phyloP scores from a whole-genome alignment of 2,113 vertebrate species.

The Myxocyprinus asiaticus region DNA sequence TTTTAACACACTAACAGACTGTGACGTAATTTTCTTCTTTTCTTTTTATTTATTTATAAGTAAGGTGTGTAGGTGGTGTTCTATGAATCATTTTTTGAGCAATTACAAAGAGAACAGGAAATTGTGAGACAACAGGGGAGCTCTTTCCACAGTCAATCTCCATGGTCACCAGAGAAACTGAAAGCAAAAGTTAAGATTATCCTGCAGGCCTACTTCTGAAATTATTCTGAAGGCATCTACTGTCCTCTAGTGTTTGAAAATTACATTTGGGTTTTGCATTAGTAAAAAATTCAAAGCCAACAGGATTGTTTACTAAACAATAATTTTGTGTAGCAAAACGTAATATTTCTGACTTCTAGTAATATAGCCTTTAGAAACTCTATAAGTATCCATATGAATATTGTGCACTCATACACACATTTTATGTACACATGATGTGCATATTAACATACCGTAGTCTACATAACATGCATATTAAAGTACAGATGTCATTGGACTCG shows the following conservation, averaged over 20 bases:
- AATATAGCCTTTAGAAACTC: too few species aligned
- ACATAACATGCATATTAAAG: too few species aligned
- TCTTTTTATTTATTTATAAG: background rate
- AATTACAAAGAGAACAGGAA: background rate
- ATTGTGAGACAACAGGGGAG: conserved; percentile 2
- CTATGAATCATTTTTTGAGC: background rate
- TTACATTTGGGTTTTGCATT: background rate
- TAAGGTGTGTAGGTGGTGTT: conserved; percentile 9
- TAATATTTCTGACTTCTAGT: too few species aligned
- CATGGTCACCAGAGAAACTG: background rate
- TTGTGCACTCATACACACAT: too few species aligned
- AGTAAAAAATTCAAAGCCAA: background rate
- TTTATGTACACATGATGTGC: too few species aligned
- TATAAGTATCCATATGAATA: too few species aligned
- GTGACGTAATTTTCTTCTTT: conserved; percentile 6
- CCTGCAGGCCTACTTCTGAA: background rate
- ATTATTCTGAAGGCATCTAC: background rate
- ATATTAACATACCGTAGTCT: too few species aligned
- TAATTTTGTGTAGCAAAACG: too few species aligned
- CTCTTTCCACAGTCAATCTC: background rate
- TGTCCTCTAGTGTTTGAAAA: conserved; percentile 20
- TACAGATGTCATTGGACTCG: too few species aligned
- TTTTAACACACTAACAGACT: background rate
- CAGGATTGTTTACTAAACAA: too few species aligned
- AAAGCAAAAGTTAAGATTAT: background rate